Evolutionary conservation across 2,113 vertebrate genomes (phyloP).

Genomic region (Scortum barcoo): DNA sequence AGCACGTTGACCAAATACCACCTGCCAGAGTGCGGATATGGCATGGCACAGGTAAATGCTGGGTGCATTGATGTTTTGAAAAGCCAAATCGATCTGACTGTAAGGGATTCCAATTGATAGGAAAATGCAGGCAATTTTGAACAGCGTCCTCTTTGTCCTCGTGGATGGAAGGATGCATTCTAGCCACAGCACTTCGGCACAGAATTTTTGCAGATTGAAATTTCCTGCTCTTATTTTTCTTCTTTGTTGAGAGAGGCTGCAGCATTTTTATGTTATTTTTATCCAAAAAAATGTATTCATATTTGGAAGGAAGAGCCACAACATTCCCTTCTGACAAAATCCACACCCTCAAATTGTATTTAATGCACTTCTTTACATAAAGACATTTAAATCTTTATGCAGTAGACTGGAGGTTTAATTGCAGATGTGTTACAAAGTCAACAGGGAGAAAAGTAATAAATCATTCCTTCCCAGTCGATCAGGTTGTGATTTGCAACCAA

Average conservation of each 20-base stretch:
- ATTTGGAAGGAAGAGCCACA: not conserved
- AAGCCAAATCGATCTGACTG: conserved; percentile 60
- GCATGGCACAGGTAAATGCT: conserved; percentile 55
- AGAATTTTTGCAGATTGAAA: conserved; percentile 26
- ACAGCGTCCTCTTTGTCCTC: conserved; percentile 64
- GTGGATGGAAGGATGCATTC: conserved; percentile 15
- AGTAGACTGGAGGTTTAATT: conserved; percentile 17
- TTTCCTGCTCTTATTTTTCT: not conserved
- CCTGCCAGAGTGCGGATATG: conserved; percentile 49
- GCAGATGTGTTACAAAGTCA: conserved; percentile 10
- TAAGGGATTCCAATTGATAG: conserved; percentile 53
- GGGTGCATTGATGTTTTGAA: conserved; percentile 62
- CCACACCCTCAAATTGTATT: not conserved
- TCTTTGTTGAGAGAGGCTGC: not conserved
- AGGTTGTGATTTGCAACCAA: conserved; percentile 37
- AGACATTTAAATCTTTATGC: not conserved
- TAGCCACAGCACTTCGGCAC: conserved; percentile 28
- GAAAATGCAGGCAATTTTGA: conserved; percentile 61
- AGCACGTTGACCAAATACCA: conserved; percentile 63
- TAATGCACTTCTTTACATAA: not conserved
- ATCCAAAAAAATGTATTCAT: not conserved
- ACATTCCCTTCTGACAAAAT: not conserved
- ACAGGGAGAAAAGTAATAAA: conserved; percentile 16
- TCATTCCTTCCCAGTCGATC: conserved; percentile 1
- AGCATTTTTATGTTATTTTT: not conserved